phyloP scores from a whole-genome alignment of 1,140 invertebrate genomes.

The Atta colombica region DNA sequence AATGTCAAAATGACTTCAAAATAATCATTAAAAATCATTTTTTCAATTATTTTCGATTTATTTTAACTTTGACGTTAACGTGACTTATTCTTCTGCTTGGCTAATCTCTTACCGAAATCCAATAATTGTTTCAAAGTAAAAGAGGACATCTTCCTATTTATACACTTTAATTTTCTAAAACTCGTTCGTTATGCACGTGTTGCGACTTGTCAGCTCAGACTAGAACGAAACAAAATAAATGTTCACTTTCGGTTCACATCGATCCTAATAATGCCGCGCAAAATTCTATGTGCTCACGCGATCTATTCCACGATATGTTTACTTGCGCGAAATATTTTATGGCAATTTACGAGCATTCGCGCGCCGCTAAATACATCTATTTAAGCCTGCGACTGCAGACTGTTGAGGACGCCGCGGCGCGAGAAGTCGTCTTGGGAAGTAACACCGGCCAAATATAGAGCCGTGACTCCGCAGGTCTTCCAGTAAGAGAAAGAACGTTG shows the following conservation, averaged over 20 bases:
- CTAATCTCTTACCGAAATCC: not conserved
- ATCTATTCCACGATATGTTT: not conserved
- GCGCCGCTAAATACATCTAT: conserved; percentile 37
- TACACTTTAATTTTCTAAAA: conserved; percentile 19
- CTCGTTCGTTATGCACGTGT: not conserved
- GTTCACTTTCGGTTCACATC: not conserved
- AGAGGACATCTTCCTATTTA: not conserved
- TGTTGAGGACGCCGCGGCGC: not conserved
- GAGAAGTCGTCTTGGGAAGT: conserved; percentile 15
- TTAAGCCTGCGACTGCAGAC: conserved; percentile 13
- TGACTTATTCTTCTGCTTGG: too few relatives aligned
- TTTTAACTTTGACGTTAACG: not conserved
- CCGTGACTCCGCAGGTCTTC: conserved; percentile 39
- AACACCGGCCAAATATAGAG: conserved; percentile 54
- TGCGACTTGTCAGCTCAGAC: not conserved
- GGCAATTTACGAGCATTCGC: conserved; percentile 8
- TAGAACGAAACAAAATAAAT: not conserved
- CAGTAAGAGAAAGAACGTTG: conserved; percentile 34
- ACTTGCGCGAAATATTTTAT: conserved; percentile 1
- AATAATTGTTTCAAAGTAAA: not conserved
- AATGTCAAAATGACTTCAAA: too few relatives aligned
- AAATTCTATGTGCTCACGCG: not conserved
- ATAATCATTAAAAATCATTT: too few relatives aligned
- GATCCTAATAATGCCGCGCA: not conserved
- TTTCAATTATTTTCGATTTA: too few relatives aligned